A percentile compares a stretch with the other conserved stretches of the same genome.
phyloP scores from a whole-genome alignment of 2,113 vertebrate genomes.

The Naja naja region DNA sequence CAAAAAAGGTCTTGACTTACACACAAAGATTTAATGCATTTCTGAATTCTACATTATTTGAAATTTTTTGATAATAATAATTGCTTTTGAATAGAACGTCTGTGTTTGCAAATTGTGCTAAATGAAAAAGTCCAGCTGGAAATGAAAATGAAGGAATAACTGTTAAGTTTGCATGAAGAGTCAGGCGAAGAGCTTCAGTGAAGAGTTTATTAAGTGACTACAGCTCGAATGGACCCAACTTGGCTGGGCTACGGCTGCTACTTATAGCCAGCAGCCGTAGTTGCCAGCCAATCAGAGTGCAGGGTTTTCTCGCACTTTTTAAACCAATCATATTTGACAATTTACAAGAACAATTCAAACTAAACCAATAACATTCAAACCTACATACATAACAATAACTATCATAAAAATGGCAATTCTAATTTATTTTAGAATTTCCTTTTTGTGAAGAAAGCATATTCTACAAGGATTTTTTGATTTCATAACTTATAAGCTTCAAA shows the following conservation, averaged over 20 bases:
- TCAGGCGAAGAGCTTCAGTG: too few species aligned
- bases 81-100: neutral
- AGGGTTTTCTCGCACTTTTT: too few species aligned
- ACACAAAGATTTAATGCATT: neutral
- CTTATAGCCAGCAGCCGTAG: too few species aligned
- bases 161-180: too few species aligned
- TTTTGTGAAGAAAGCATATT: neutral
- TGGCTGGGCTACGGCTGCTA: too few species aligned
- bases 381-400: too few species aligned
- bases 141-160: neutral
- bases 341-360: too few species aligned
- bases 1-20: neutral
- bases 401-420: neutral
- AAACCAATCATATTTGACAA: too few species aligned
- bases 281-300: too few species aligned
- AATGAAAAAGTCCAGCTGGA: neutral
- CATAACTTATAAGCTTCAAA: neutral
- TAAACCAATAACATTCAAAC: too few species aligned
- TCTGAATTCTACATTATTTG: neutral
- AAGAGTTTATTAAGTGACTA: too few species aligned
- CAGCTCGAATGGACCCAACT: too few species aligned
- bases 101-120: neutral
- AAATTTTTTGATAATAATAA: neutral
- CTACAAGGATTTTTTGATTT: neutral
- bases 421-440: neutral